Base-by-base conservation (phyloP, 2,888 invertebrate species). In the Spisula solida region DNA sequence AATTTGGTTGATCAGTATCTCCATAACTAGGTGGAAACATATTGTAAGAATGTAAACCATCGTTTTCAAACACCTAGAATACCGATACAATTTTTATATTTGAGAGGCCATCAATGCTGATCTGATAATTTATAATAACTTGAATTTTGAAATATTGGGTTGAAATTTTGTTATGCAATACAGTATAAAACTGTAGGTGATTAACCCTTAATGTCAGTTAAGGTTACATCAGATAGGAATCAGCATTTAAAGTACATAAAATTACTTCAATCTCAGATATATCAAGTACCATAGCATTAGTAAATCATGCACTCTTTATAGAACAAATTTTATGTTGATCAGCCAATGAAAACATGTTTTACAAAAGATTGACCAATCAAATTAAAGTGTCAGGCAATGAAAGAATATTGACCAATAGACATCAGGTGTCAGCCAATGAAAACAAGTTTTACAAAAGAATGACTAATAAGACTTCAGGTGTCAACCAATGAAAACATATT, bases 1-100 rank as follows among this genome's bases (percentile, higher is more conserved):
- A 75, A 75, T 75, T 16, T 5, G 75, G 75, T 20, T 75, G 75
- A 75, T 75, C 20, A 1, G 75, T 75, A 75, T 75, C 75, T 75
- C 34, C 75, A 12, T 34, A 29, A 75, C 75, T 75, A 31, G 14
- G 14, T 5, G 31, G 31, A 12, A 75, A 29, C 75, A 75, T 18
- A 34, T 34, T 16, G 75, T 12, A 75, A 16, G 18, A 75, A 75
- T 75, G 75, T 75, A 14, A 14, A 31, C 75, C 41, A 41, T 25
- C 12, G 34, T 18, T 75, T 75, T 25, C 10, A 66, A 66, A 25
- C 60, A 66, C 4, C 41, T 5, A 41, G 25, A 66, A 25, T 12
- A n/a, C 12, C n/a, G 60, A 66, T 6, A 66, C 4, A 66, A 20
- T n/a, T n/a, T n/a, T n/a, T n/a, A n/a, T n/a, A n/a, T 25, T 66